phyloP scores from a whole-genome alignment of 2,888 invertebrate genomes.

The Archips crataeganus region DNA sequence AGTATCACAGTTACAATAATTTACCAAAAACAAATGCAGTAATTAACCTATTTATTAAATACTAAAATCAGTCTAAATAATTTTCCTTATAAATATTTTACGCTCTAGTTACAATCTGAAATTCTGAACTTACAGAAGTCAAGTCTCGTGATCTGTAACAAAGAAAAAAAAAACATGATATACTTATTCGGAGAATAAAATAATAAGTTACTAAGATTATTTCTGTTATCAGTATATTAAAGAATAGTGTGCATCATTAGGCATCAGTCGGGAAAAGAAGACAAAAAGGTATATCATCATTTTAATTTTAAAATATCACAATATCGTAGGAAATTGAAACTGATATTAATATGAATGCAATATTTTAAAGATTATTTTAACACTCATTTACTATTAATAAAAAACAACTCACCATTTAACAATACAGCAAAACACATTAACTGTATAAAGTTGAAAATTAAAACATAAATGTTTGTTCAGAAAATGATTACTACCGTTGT shows the following conservation, averaged over 20 bases:
- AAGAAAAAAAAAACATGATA: slow-evolving; percentile 28
- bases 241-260: slow-evolving; percentile 61
- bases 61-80: slow-evolving; percentile 35
- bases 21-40: slow-evolving; percentile 18
- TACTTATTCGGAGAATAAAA: not conserved
- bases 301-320: slow-evolving; percentile 10
- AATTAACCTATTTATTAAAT: slow-evolving; percentile 4
- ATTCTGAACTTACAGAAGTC: slow-evolving; percentile 33
- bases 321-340: not conserved
- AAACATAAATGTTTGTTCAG: too few species aligned
- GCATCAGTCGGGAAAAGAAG: slow-evolving; percentile 74
- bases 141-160: slow-evolving; percentile 51
- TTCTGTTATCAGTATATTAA: slow-evolving; percentile 49
- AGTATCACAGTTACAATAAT: slow-evolving; percentile 39
- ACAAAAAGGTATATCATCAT: slow-evolving; percentile 69
- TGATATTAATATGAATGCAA: not conserved
- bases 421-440: slow-evolving; percentile 25
- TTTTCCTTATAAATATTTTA: not conserved
- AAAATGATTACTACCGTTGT: not conserved
- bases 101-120: slow-evolving; percentile 10
- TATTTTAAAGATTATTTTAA: not conserved
- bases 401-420: slow-evolving; percentile 33
- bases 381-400: not conserved
- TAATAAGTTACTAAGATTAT: slow-evolving; percentile 18
- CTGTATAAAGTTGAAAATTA: not conserved